Base-by-base conservation (phyloP, 2,113 vertebrate genomes). In the Siphamia tubifer region DNA sequence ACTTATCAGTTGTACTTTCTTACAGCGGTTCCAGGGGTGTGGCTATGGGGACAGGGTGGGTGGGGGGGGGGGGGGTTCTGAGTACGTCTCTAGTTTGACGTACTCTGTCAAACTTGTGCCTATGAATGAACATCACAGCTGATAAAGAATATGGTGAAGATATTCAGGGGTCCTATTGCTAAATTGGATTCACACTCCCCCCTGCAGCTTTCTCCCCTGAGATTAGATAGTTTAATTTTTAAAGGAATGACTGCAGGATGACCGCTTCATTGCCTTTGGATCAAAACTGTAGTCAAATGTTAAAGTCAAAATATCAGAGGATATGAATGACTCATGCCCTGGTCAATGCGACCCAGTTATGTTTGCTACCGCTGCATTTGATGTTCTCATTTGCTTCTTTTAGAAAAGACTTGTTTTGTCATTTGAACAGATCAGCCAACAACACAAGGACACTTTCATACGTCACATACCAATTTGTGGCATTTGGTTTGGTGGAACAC, bases 321-420 rank as follows among this genome's bases (percentile, higher is more conserved):
- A 78, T 74, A 68, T 24, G 51, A 73, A 32, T 81, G 77, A 89
- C 48, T 85, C 77, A 73, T 69, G 12, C 31, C 13, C 25, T 1
- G 5, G 13, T 77, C 78, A 74, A 5, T 35, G 24, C 10, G 34
- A 34, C 40, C 77, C 83, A 61, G 77, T 43, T 67, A 66, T 79
- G 60, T 85, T 63, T 61, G 27, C 57, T 39, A 27, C 60, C 19
- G 9, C 56, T 68, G 80, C 80, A 83, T 82, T 35, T 62, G 15
- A 25, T 48, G 60, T 19, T 28, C 53, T 87, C 45, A 78, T 85
- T 85, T 82, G 43, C 31, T 48, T 28, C 52, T 44, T 38, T 65
- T 69, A 75, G 68, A 40, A 45, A 12, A 34, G 55, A 43, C 47
- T 56, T 53, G 49, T 72, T 73, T 60, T 62, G 43, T 64, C 27